Evolutionary conservation across 2,113 vertebrate species (phyloP), one percentile per base, ranked within the genome.

Genomic region (Probosciger aterrimus): DNA sequence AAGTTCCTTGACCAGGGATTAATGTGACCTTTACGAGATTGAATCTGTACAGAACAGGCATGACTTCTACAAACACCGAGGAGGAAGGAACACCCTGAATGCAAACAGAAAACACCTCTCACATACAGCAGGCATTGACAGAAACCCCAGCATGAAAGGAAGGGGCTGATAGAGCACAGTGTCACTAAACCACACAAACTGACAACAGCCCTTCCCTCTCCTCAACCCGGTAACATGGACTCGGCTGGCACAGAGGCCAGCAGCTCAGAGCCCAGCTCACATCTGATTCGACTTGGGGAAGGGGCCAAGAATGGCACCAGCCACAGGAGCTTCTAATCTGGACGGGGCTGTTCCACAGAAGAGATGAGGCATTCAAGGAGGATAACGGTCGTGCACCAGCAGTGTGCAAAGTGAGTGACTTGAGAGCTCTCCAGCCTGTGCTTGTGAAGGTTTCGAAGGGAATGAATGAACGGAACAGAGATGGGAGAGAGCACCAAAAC

Each of bases 11-110:
- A 52, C 79, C 55, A 70, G 75, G 69, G 88, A 77, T 19, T 31
- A 5, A 5, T 7, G 39, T 81, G 64, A 90, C 33, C 33, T 43
- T 75, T 18, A 11, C 24, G 71, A 86, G 62, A 46, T 41, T 46
- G 68, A 47, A 78, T 44, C 73, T 65, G 80, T 46, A 74, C 13
- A 8, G 30, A 92, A 67, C 80, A 78, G 60, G 86, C 20, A 18
- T 50, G 47, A 8, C 44, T 49, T 94, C 92, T 80, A 88, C 64
- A 52, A 85, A 57, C 77, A 65, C 11, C 1, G 0, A 77, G 59
- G 28, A 82, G 68, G 75, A 65, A 93, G 92, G 57, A 96, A 96
- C 96, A 84, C 96, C 92, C 93, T 79, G 69, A 97, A 88, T 4
- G 65, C 93, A 97, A 97, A 91, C 80, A 93, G 71, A 77, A 79